Evolutionary conservation across 1,140 invertebrate species (phyloP).

Genomic region (Myzus persicae): DNA sequence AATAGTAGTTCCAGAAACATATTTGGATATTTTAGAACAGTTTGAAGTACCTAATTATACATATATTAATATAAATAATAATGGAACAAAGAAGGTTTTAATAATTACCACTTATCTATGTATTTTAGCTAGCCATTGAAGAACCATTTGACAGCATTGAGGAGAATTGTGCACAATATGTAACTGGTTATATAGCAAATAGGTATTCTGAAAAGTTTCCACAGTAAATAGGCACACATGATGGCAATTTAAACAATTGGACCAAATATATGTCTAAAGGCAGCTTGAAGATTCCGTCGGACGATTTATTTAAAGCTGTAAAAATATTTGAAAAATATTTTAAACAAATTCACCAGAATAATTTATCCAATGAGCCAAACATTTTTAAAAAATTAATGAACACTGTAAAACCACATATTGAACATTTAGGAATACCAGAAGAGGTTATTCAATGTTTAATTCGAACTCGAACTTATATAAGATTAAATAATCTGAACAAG

Average conservation of each 20-base stretch:
- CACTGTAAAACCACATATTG: neutral
- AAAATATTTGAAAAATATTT: neutral
- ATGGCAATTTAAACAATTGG: neutral
- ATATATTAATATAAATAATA: neutral
- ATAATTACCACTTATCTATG: neutral
- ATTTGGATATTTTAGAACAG: neutral
- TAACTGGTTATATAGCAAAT: neutral
- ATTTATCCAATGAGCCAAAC: neutral
- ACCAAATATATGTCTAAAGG: neutral
- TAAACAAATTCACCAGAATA: neutral
- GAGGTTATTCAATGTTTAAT: neutral
- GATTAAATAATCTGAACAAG: neutral
- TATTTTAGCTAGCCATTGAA: neutral
- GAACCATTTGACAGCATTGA: neutral
- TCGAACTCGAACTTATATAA: neutral
- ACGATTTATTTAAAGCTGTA: neutral
- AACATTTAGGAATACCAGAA: neutral
- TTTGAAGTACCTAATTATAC: neutral
- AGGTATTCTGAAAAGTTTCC: neutral
- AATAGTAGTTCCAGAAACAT: neutral
- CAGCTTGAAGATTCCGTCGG: neutral
- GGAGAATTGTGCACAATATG: neutral
- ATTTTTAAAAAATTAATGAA: neutral
- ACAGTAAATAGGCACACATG: neutral
- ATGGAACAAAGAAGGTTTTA: neutral